phyloP scores from a whole-genome alignment of 2,113 vertebrate genomes.

The Clarias gariepinus region DNA sequence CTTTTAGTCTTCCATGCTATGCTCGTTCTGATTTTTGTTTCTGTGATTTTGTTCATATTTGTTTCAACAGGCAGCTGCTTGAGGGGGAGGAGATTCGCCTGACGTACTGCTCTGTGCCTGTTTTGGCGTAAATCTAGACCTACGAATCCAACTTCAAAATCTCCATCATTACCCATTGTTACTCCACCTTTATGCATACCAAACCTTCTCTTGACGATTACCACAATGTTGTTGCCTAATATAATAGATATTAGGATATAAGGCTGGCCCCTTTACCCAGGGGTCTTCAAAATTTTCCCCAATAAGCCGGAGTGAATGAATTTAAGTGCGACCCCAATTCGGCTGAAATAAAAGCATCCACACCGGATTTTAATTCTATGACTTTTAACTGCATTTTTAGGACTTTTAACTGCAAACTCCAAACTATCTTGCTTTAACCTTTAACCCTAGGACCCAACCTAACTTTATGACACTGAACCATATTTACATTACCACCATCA shows the following conservation, averaged over 20 bases:
- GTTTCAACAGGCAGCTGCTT: constrained; percentile 78
- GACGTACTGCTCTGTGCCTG: constrained; percentile 65
- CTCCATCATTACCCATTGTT: constrained; percentile 22
- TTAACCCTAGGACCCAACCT: background rate
- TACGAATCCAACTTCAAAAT: background rate
- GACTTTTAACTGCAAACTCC: background rate
- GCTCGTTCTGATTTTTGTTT: background rate
- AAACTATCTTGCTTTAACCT: background rate
- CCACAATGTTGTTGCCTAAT: background rate
- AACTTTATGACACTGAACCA: background rate
- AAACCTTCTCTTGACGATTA: background rate
- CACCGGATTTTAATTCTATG: background rate
- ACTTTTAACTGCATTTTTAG: background rate
- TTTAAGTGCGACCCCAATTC: background rate
- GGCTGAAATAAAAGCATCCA: background rate
- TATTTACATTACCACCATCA: constrained; percentile 52
- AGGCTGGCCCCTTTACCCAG: background rate
- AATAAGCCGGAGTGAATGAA: background rate
- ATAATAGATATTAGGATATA: background rate
- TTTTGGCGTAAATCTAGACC: constrained; percentile 59
- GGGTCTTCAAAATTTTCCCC: background rate
- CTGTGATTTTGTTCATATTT: constrained; percentile 5
- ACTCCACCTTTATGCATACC: background rate
- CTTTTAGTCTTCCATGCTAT: background rate
- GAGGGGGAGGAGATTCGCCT: constrained; percentile 84